Evolutionary conservation across 1,140 invertebrate genomes (phyloP).

Genomic region (Palaemon carinicauda): DNA sequence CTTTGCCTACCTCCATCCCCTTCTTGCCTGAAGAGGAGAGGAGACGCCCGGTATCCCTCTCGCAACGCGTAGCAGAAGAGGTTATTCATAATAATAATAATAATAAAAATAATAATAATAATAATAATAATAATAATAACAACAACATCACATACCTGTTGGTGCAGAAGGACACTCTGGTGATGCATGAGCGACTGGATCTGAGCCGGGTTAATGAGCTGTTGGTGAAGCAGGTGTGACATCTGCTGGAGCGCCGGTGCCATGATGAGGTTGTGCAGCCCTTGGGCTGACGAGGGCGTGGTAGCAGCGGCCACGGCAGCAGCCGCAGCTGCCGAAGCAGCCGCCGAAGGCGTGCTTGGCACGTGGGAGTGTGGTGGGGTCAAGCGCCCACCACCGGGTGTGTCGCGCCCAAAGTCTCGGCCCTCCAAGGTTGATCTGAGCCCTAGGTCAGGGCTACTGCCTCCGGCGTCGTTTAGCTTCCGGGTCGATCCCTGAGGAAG

Average conservation of each 20-base stretch:
- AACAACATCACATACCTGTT: constrained; percentile 53
- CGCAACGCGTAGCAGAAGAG: too few relatives aligned
- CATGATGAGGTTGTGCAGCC: constrained; percentile 57
- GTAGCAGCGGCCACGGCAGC: neutral
- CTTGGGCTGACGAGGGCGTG: constrained; percentile 32
- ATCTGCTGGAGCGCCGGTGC: constrained; percentile 52
- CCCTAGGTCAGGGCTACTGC: constrained; percentile 26
- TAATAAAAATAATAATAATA: too few relatives aligned
- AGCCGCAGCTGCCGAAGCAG: neutral
- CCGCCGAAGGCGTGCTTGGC: constrained; percentile 19
- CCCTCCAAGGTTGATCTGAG: neutral
- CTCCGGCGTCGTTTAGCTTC: constrained; percentile 11
- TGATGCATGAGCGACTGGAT: constrained; percentile 58
- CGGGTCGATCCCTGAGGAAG: constrained; percentile 1
- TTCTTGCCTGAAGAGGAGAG: too few relatives aligned
- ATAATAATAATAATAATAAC: too few relatives aligned
- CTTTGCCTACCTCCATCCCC: too few relatives aligned
- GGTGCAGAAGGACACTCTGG: constrained; percentile 47
- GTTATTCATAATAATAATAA: too few relatives aligned
- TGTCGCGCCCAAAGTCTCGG: constrained; percentile 11
- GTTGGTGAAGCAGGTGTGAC: constrained; percentile 52
- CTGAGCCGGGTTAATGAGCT: constrained; percentile 52
- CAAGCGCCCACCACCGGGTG: constrained; percentile 10
- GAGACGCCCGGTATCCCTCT: too few relatives aligned
- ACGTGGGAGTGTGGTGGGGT: constrained; percentile 18